Evolutionary conservation across 2,113 vertebrate species (phyloP), one percentile per base, ranked within the genome.

Genomic region (Prionailurus bengalensis): DNA sequence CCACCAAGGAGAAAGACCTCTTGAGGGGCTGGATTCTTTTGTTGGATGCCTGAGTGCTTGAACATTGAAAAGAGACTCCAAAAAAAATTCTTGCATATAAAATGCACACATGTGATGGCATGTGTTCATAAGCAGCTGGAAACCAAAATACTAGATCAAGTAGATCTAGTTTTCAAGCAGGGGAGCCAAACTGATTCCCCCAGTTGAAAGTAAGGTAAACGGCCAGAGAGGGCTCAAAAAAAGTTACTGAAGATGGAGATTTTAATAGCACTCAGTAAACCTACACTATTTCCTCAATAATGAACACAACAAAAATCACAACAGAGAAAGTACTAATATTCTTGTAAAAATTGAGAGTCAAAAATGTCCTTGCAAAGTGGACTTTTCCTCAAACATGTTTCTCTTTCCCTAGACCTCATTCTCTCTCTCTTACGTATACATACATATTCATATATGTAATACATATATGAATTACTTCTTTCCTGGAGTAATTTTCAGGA

Each of bases 301-400:
- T 9, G 36, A 94, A 86, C 33, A 70, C 8, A 90, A 48, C 12
- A 74, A 89, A 16, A 87, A 61, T 96, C 48, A 85, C 23, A 97
- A 48, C 45, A 93, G 33, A 89, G 11, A 51, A 80, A 97, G 11
- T 14, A 87, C 21, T 89, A 85, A 78, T 82, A 79, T 86, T 94
- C n/a, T 94, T 81, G 7, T 94, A 82, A 92, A 96, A 92, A 86
- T 58, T 48, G 10, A 17, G 17, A 92, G 96, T n/a, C 6, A 39
- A 85, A 91, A 91, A 86, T 73, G 19, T 63, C 11, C 25, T 91
- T 73, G 13, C 25, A 85, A 85, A 93, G 51, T 71, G 15, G 12
- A 90, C 33, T 78, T 82, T 42, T 33, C 63, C 9, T 0, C 5
- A 70, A 65, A 88, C 12, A 17, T n/a, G 33, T 21, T 17, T 79